These are phyloP conservation scores for Melanotus villosus DNA, from an alignment of 2,888 invertebrate genomes.

Conservation along the genomic window DNA sequence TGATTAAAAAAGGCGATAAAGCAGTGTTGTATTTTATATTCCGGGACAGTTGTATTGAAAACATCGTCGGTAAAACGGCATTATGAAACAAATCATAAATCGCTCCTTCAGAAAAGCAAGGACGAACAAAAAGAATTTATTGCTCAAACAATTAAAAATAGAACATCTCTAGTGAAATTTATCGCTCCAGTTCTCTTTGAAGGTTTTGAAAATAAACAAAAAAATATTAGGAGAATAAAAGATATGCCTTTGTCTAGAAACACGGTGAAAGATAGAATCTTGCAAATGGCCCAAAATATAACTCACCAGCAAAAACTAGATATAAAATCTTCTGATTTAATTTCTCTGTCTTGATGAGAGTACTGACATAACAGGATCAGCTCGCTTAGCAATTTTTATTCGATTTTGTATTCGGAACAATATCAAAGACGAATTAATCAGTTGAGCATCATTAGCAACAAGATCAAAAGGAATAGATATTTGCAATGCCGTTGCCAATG, in stretches of 20 bases:
- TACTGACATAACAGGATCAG: too few species aligned
- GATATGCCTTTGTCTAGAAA: constrained; percentile 49
- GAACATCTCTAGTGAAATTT: background rate
- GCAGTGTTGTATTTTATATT: background rate
- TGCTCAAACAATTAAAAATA: too few species aligned
- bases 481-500: constrained; percentile 38
- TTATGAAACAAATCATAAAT: too few species aligned
- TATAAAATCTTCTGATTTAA: constrained; percentile 14
- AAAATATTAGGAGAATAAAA: constrained; percentile 44
- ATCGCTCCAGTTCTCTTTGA: constrained; percentile 35
- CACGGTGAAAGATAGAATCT: constrained; percentile 50
- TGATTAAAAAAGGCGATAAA: background rate
- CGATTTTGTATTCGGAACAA: too few species aligned
- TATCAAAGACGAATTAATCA: too few species aligned
- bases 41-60: too few species aligned
- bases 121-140: too few species aligned
- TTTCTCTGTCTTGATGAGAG: too few species aligned
- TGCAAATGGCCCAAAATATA: constrained; percentile 46
- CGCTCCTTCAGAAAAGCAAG: too few species aligned
- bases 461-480: constrained; percentile 42
- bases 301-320: constrained; percentile 9
- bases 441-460: too few species aligned
- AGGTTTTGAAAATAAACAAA: constrained; percentile 44
- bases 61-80: too few species aligned
- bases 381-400: too few species aligned